phyloP scores from a whole-genome alignment of 35 echinoderm and acorn worm genomes.

The Acanthaster planci region DNA sequence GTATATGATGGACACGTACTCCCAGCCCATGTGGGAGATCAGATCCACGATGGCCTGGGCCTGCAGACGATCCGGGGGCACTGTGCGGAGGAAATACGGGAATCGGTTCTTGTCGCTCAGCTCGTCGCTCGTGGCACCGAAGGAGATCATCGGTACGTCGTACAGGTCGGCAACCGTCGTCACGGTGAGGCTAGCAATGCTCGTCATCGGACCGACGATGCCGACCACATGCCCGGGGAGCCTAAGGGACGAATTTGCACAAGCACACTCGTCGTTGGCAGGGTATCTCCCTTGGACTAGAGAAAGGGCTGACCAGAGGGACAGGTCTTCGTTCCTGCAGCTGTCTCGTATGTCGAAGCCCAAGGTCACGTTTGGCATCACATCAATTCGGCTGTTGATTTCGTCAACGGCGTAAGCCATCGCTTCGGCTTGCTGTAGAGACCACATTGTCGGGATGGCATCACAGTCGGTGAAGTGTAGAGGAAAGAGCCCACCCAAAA shows the following conservation, averaged over 20 bases:
- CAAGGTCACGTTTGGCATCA: constrained; percentile 3
- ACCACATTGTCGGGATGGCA: not conserved
- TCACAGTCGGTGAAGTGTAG: constrained; percentile 20
- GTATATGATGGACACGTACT: constrained; percentile 36
- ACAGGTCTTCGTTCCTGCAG: not conserved
- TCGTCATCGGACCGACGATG: constrained; percentile 57
- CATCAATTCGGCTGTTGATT: not conserved
- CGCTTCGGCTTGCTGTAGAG: not conserved
- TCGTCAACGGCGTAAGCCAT: constrained; percentile 17
- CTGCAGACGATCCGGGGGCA: constrained; percentile 73
- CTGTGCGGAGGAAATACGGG: constrained; percentile 59
- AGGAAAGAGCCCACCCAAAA: constrained; percentile 1
- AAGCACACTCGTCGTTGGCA: not conserved
- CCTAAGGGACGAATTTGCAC: not conserved
- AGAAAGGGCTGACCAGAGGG: not conserved
- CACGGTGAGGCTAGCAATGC: constrained; percentile 43
- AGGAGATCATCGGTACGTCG: constrained; percentile 47
- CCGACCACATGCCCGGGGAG: constrained; percentile 4
- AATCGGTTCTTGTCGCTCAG: constrained; percentile 45
- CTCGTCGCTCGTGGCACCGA: constrained; percentile 67
- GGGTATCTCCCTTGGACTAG: not conserved
- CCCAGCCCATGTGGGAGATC: constrained; percentile 43
- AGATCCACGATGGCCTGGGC: constrained; percentile 41
- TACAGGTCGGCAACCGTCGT: constrained; percentile 20
- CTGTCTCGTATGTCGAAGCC: constrained; percentile 27